A percentile compares a stretch with the other conserved stretches of the same genome.
Conservation (phyloP, 2,797 vertebrate species). For the Anas capensis region DNA sequence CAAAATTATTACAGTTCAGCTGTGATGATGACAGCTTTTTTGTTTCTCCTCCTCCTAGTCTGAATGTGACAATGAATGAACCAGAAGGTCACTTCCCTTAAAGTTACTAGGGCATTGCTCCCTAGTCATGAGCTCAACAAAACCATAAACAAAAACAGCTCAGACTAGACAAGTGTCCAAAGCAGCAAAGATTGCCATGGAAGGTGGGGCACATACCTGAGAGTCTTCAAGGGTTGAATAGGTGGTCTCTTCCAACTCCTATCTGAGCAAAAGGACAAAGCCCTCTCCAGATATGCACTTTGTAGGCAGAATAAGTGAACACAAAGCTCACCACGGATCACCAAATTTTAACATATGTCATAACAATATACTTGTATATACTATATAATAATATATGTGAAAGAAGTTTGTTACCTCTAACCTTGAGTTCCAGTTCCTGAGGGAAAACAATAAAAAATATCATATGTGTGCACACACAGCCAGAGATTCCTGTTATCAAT, state of each 20-base stretch:
- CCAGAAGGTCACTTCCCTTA: not conserved
- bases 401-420: not conserved
- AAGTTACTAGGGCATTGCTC: not conserved
- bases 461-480: rapidly evolving
- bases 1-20: not conserved
- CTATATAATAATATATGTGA: not conserved
- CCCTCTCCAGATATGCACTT: not conserved
- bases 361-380: not conserved
- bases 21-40: not conserved
- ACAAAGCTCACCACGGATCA: not conserved
- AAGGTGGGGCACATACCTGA: not conserved
- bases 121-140: not conserved
- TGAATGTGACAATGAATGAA: not conserved
- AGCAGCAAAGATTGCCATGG: not conserved
- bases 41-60: not conserved
- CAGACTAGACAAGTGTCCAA: not conserved
- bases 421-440: not conserved
- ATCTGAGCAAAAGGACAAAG: not conserved
- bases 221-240: rapidly evolving
- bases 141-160: not conserved
- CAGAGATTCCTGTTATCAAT: not conserved
- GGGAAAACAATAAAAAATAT: not conserved
- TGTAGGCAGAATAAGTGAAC: rapidly evolving
- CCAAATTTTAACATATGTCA: not conserved
- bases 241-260: not conserved